A percentile compares a stretch with the other conserved stretches of the same genome.
Evolutionary conservation across 2,113 vertebrate species (phyloP).

Genomic region (Syngnathus floridae): DNA sequence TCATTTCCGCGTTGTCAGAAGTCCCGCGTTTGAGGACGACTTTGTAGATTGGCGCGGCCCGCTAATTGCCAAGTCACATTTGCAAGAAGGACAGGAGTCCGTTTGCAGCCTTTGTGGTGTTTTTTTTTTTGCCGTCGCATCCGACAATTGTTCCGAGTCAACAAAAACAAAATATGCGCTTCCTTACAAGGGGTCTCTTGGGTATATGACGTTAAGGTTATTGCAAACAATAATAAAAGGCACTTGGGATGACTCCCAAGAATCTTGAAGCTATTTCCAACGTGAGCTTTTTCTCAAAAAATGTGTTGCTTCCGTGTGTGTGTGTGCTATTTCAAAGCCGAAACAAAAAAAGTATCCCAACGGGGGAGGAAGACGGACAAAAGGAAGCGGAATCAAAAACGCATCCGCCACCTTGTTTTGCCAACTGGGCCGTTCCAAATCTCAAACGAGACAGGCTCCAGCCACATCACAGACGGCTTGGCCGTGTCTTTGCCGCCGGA

Average conservation of each 20-base stretch:
- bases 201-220: constrained; percentile 61
- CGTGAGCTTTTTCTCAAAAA: constrained; percentile 57
- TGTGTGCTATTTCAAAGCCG: constrained; percentile 63
- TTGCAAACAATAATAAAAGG: constrained; percentile 55
- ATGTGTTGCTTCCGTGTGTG: constrained; percentile 52
- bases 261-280: constrained; percentile 58
- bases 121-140: constrained; percentile 53
- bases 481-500: constrained; percentile 53
- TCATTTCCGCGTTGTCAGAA: constrained; percentile 71
- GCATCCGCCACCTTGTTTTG: constrained; percentile 65
- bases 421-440: constrained; percentile 67
- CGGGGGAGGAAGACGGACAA: constrained; percentile 54
- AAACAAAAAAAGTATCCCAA: constrained; percentile 39
- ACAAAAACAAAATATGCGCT: constrained; percentile 61
- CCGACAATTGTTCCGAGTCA: constrained; percentile 61
- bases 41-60: constrained; percentile 68
- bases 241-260: constrained; percentile 60
- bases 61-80: constrained; percentile 76
- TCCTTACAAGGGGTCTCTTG: constrained; percentile 54
- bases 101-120: constrained; percentile 61
- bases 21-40: constrained; percentile 64
- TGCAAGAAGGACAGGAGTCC: constrained; percentile 65
- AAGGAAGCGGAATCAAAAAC: constrained; percentile 59
- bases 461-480: constrained; percentile 63
- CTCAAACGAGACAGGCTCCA: constrained; percentile 64